Base-by-base conservation (phyloP, 1,140 invertebrate species). In the Sipha flava region DNA sequence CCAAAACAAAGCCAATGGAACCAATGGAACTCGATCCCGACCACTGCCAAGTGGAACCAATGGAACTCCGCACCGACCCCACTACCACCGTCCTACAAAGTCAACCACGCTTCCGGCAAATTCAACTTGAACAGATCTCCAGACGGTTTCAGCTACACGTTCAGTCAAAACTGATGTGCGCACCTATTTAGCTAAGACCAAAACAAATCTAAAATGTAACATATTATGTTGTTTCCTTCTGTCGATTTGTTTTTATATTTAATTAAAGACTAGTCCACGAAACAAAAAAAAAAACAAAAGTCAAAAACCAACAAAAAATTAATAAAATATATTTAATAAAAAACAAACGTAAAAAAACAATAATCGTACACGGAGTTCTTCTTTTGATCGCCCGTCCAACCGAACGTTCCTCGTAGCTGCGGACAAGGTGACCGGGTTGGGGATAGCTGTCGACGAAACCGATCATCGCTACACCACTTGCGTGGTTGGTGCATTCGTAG, bases 71-170 rank as follows among this genome's bases (percentile, higher is more conserved):
- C 59, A 18, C 49, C 73, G 7, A 57, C 72, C 3, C 4, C 52
- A 23, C 52, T 31, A 6, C 52, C 52, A 9, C 0, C 31, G 21
- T 52, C 43, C 18, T 73, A 54, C 31, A 54, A 12, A 10, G 70
- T 34, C n/a, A 73, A 54, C 31, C 92, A 91, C 84, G 92, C 92
- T 26, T 92, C 93, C 2, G 93, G 93, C 79, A 94, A 94, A 84
- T 88, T 95, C 77, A 90, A 89, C 82, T 88, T 95, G 81, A 94
- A 93, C 87, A 88, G 93, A 85, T 93, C 91, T 54, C 93, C 92
- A 23, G 93, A 94, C 84, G 93, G 93, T 81, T 94, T 91, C 85
- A 91, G 91, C 81, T 94, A 93, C 85, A 91, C 89, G 62, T 94
- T 94, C 88, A 92, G 90, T 86, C 93, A 91, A 84, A 82, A 80